A percentile compares a stretch with the other conserved stretches of the same genome.
Conservation (phyloP, 2,888 invertebrate genomes). For the Cosmopolites sordidus region DNA sequence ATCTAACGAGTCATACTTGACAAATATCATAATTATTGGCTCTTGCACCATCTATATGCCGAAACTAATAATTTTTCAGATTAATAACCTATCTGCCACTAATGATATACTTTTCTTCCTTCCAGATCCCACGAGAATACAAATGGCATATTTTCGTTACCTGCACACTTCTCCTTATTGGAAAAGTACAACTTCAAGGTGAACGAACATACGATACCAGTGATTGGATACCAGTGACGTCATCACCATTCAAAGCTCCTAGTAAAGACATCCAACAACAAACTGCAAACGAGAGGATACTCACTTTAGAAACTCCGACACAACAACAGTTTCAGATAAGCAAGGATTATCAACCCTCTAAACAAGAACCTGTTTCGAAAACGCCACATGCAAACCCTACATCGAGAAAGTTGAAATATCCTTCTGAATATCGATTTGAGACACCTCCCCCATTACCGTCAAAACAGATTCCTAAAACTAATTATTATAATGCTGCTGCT, state of each 20-base stretch:
- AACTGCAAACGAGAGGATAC: conserved; percentile 41
- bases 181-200: conserved; percentile 10
- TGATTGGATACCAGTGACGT: conserved; percentile 56
- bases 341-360: conserved; percentile 31
- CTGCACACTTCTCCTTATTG: conserved; percentile 8
- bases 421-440: conserved; percentile 38
- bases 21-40: no score
- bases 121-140: conserved; percentile 25
- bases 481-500: conserved; percentile 23
- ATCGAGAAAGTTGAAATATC: conserved; percentile 29
- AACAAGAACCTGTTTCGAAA: conserved; percentile 41
- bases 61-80: no score
- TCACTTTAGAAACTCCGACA: conserved; percentile 39
- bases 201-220: conserved; percentile 41
- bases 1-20: no score
- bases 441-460: conserved; percentile 33
- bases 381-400: conserved; percentile 19
- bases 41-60: no score
- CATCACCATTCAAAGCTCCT: conserved; percentile 34
- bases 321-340: conserved; percentile 38
- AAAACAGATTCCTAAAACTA: conserved; percentile 20
- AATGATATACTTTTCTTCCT: no score
- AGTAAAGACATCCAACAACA: conserved; percentile 24
- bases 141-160: conserved; percentile 6
- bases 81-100: neutral